Conservation (phyloP, 1,140 invertebrate species). For the Drosophila pruinosa region DNA sequence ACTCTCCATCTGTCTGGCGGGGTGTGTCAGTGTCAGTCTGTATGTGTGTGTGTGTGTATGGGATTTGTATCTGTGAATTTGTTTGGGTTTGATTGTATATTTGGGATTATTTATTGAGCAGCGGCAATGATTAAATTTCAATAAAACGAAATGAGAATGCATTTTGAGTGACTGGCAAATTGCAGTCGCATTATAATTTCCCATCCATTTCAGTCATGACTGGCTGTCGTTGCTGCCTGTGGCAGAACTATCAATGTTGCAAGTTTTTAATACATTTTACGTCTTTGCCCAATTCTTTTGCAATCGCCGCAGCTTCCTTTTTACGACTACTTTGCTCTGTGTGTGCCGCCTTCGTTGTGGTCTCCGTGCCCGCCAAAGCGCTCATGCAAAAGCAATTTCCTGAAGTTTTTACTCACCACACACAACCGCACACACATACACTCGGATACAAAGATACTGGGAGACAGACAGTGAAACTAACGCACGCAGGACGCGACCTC, state of each 20-base stretch:
- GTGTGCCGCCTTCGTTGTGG: neutral
- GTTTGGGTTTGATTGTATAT: conserved; percentile 35
- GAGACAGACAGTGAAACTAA: conserved; percentile 23
- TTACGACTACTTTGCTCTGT: conserved; percentile 40
- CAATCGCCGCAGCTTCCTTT: conserved; percentile 71
- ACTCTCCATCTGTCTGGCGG: neutral
- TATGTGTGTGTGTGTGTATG: conserved; percentile 14
- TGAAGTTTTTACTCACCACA: conserved; percentile 62
- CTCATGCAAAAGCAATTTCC: conserved; percentile 80
- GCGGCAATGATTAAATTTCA: conserved; percentile 42
- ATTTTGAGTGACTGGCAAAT: conserved; percentile 37
- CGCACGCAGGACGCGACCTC: conserved; percentile 33
- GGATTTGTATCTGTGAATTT: conserved; percentile 29
- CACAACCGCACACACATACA: conserved; percentile 17
- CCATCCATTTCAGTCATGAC: neutral
- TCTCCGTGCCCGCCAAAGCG: conserved; percentile 31
- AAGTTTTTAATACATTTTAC: conserved; percentile 31
- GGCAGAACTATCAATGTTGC: neutral
- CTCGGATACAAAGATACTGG: conserved; percentile 2
- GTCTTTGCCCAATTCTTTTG: conserved; percentile 55
- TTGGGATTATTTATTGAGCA: conserved; percentile 45
- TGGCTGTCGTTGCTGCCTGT: neutral
- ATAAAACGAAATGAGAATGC: conserved; percentile 31
- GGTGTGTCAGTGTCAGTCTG: neutral
- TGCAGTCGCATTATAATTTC: conserved; percentile 22